phyloP scores from a whole-genome alignment of 2,888 invertebrate genomes.

The Hirtodrosophila trivittata region DNA sequence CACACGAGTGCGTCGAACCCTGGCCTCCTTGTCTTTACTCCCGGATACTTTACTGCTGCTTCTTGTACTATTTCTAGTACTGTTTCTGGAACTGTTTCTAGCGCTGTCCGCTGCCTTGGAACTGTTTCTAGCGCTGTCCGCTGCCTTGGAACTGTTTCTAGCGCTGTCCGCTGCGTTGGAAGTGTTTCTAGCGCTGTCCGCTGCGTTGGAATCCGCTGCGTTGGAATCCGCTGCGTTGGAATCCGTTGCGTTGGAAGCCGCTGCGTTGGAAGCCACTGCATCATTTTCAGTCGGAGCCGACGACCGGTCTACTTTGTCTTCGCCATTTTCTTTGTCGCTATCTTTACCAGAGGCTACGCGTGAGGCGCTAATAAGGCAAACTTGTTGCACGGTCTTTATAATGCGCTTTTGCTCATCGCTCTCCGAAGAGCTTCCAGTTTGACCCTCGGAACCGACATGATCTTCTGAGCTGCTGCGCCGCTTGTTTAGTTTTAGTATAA shows the following conservation, averaged over 20 bases:
- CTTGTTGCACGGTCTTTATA: slow-evolving; percentile 64
- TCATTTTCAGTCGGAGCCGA: neutral
- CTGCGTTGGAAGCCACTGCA: no score
- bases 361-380: slow-evolving; percentile 71
- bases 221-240: no score
- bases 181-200: no score
- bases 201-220: no score
- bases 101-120: no score
- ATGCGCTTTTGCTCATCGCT: slow-evolving; percentile 83
- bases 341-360: slow-evolving; percentile 82
- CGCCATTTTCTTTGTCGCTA: slow-evolving; percentile 17
- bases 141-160: no score
- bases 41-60: no score
- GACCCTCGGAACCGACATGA: slow-evolving; percentile 79
- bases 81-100: no score
- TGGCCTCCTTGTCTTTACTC: no score
- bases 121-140: no score
- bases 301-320: slow-evolving; percentile 2
- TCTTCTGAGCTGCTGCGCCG: slow-evolving; percentile 72
- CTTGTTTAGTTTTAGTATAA: slow-evolving; percentile 87
- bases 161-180: no score
- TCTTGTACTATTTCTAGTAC: neutral
- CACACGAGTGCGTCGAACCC: slow-evolving; percentile 89
- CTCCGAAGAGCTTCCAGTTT: slow-evolving; percentile 84
- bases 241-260: no score